These are phyloP conservation scores for Acanthis flammea DNA, from an alignment of 2,797 vertebrate genomes.

Conservation along the genomic window DNA sequence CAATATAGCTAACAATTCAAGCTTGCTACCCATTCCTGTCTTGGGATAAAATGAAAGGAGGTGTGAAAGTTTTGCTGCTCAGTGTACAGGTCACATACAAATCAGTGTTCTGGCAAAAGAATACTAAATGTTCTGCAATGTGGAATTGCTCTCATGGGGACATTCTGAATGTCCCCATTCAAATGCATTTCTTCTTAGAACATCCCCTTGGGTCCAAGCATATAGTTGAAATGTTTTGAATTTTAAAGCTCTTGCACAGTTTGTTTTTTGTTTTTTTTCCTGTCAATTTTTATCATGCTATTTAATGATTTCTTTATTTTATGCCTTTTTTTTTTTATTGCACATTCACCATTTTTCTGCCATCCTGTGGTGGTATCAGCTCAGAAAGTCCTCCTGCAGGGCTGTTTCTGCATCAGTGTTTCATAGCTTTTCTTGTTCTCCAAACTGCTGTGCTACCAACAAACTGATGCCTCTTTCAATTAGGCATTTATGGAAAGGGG, in stretches of 20 bases:
- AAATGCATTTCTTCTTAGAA: neutral
- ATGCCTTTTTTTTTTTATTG: neutral
- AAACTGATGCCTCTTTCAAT: neutral
- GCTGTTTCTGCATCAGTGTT: neutral
- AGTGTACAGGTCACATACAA: neutral
- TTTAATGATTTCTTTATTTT: too few relatives aligned
- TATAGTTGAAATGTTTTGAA: neutral
- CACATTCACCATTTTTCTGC: neutral
- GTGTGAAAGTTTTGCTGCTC: neutral
- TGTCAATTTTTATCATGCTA: neutral
- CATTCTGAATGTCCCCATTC: neutral
- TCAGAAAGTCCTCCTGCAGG: neutral
- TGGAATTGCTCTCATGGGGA: conserved; percentile 7
- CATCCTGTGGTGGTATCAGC: neutral
- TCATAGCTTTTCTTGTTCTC: neutral
- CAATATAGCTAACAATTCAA: neutral
- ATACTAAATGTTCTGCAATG: neutral
- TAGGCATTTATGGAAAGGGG: neutral
- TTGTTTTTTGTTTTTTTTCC: neutral
- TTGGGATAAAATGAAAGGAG: neutral
- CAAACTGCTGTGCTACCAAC: neutral
- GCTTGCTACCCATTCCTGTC: neutral
- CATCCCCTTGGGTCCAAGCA: neutral
- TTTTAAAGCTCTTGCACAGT: neutral
- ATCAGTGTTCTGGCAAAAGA: neutral